Conservation (phyloP, 2,797 vertebrate species). For the Scolopax rusticola region DNA sequence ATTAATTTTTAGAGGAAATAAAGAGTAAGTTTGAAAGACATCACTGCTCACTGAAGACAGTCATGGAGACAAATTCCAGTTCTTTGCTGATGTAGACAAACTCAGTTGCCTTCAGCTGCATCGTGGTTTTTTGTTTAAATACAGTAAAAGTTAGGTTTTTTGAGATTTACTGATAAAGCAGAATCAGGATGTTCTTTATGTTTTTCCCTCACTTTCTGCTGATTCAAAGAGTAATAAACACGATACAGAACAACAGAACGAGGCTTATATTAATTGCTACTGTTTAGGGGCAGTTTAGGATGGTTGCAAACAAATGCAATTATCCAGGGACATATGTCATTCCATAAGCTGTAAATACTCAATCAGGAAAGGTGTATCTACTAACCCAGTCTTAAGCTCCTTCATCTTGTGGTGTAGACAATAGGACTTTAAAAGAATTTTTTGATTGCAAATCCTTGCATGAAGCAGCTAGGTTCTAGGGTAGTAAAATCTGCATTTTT, state of each 20-base stretch:
- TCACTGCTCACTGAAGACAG: neutral
- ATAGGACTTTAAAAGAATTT: neutral
- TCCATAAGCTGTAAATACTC: neutral
- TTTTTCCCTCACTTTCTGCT: neutral
- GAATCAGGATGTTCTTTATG: neutral
- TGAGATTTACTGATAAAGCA: neutral
- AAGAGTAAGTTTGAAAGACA: neutral
- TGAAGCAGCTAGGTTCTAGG: neutral
- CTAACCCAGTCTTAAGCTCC: neutral
- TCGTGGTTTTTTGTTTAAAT: neutral
- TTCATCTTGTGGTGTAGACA: neutral
- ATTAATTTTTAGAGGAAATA: no score
- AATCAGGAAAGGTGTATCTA: neutral
- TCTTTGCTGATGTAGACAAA: neutral
- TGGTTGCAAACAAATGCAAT: neutral
- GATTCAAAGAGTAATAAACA: neutral
- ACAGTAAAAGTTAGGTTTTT: neutral
- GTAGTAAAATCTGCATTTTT: neutral
- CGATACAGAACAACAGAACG: neutral
- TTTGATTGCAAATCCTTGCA: neutral
- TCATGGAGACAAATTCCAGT: neutral
- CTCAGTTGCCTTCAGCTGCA: neutral
- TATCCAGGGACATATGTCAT: neutral
- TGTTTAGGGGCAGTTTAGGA: neutral
- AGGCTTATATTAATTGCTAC: neutral